These are phyloP conservation scores for Cololabis saira DNA, from an alignment of 2,113 vertebrate genomes.

Conservation along the genomic window DNA sequence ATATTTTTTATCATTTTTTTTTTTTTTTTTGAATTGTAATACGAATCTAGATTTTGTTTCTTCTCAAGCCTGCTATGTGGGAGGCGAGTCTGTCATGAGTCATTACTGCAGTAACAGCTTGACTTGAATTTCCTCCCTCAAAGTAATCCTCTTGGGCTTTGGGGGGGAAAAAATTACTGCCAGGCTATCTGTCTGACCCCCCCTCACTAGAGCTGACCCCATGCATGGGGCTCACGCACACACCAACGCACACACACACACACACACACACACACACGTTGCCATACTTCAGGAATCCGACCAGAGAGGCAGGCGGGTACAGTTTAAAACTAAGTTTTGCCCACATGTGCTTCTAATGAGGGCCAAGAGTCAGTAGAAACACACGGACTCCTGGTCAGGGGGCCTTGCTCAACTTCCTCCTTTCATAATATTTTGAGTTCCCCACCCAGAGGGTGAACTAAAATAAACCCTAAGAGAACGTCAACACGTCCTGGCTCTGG, in stretches of 20 bases:
- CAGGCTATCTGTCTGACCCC: slow-evolving; percentile 57
- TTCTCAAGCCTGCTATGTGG: slow-evolving; percentile 46
- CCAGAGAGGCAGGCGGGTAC: slow-evolving; percentile 53
- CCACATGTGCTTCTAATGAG: slow-evolving; percentile 80
- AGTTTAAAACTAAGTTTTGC: slow-evolving; percentile 21
- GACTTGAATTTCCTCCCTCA: slow-evolving; percentile 60
- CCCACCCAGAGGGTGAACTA: slow-evolving; percentile 74
- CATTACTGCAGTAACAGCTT: slow-evolving; percentile 65
- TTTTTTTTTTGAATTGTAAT: slow-evolving; percentile 15
- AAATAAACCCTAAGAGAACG: slow-evolving; percentile 72
- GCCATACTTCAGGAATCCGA: slow-evolving; percentile 46
- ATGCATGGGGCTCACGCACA: slow-evolving; percentile 28
- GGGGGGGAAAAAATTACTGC: slow-evolving; percentile 58
- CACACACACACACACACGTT: slow-evolving; percentile 29
- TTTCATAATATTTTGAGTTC: slow-evolving; percentile 82
- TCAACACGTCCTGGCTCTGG: slow-evolving; percentile 59
- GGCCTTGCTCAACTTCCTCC: slow-evolving; percentile 73
- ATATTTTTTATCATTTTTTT: slow-evolving; percentile 24
- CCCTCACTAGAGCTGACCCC: slow-evolving; percentile 54
- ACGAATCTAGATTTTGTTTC: slow-evolving; percentile 37
- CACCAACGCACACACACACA: slow-evolving; percentile 3
- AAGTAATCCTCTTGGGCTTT: slow-evolving; percentile 68
- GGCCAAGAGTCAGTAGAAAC: slow-evolving; percentile 49
- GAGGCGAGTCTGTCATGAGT: slow-evolving; percentile 68
- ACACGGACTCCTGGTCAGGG: slow-evolving; percentile 46